These are phyloP conservation scores for Mungos mungo DNA, from an alignment of 2,113 vertebrate genomes.

Conservation along the genomic window DNA sequence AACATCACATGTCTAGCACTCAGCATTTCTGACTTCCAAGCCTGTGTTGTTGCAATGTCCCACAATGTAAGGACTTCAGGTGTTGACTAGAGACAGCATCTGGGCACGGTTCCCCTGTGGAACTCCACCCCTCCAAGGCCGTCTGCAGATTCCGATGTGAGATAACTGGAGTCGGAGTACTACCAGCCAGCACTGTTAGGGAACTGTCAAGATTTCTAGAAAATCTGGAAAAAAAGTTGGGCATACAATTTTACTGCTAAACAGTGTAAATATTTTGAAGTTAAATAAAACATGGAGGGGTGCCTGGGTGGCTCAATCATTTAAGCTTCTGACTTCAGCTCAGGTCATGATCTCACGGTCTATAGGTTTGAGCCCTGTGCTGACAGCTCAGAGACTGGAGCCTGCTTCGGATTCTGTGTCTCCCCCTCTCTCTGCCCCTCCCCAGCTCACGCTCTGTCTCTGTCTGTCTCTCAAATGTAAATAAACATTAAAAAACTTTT, in stretches of 20 bases:
- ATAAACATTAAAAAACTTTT: no score
- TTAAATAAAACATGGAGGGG: neutral
- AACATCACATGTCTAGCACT: neutral
- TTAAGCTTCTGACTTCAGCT: no score
- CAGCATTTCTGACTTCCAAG: neutral
- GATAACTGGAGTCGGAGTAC: neutral
- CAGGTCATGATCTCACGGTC: no score
- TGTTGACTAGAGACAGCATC: neutral
- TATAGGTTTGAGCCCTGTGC: no score
- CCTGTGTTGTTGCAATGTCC: neutral
- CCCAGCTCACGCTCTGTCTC: no score
- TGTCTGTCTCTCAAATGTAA: no score
- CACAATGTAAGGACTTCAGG: neutral
- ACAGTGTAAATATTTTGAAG: neutral
- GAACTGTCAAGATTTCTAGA: neutral
- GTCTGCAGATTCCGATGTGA: rapidly evolving
- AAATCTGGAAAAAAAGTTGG: neutral
- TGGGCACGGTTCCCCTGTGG: rapidly evolving
- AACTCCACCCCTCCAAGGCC: neutral
- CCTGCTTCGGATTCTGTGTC: no score
- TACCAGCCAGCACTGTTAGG: neutral
- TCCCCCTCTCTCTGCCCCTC: no score
- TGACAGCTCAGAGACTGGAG: no score
- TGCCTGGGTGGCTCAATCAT: no score
- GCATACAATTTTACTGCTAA: neutral